A percentile compares a stretch with the other conserved stretches of the same genome.
Conservation (phyloP, 2,113 vertebrate genomes). For the Garra rufa region DNA sequence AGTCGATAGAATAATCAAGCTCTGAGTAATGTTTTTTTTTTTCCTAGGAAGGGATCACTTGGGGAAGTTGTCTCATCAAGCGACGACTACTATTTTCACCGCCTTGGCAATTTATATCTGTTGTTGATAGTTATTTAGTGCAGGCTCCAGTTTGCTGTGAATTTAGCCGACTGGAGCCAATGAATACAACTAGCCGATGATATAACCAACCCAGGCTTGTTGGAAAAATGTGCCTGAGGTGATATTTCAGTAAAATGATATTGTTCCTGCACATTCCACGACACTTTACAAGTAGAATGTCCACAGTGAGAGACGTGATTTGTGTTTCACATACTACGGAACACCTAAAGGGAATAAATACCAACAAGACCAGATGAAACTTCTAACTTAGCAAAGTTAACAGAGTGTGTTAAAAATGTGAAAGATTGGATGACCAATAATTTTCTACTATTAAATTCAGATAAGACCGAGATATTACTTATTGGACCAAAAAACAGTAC, state of each 20-base stretch:
- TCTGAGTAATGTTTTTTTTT: neutral
- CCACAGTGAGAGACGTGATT: neutral
- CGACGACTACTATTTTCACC: neutral
- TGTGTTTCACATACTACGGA: too few species aligned
- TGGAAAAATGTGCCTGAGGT: neutral
- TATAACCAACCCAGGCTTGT: neutral
- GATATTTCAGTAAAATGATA: neutral
- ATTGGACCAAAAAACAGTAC: too few species aligned
- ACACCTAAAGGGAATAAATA: too few species aligned
- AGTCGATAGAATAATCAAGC: constrained; percentile 20
- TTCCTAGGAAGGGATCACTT: constrained; percentile 12
- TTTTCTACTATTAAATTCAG: too few species aligned
- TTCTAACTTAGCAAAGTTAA: too few species aligned
- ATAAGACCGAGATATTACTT: too few species aligned
- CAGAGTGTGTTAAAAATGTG: too few species aligned
- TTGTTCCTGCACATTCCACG: neutral
- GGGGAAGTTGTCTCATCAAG: constrained; percentile 7
- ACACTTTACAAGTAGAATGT: neutral
- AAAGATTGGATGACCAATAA: too few species aligned
- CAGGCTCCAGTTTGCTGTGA: neutral
- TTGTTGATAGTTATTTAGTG: neutral
- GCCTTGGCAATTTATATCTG: constrained; percentile 4
- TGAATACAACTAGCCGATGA: neutral
- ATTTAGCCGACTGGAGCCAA: neutral
- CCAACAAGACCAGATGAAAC: too few species aligned